These are phyloP conservation scores for Dendropsophus ebraccatus DNA, from an alignment of 2,113 vertebrate species.

Conservation along the genomic window DNA sequence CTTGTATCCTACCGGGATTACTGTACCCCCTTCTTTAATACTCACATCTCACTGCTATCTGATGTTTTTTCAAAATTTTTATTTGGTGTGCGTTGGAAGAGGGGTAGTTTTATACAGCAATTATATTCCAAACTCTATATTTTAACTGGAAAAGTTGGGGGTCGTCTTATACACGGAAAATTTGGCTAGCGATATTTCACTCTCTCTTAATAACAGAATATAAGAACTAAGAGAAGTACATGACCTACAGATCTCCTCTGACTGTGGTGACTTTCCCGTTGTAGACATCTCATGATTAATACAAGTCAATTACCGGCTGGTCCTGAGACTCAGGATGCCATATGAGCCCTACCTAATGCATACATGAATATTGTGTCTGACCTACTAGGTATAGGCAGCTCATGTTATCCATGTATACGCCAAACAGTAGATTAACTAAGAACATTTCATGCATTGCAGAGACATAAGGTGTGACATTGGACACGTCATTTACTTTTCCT, in stretches of 20 bases:
- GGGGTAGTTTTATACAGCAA: too few species aligned
- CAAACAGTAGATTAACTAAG: not conserved
- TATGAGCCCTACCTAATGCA: not conserved
- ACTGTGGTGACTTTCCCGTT: not conserved
- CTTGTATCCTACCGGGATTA: too few species aligned
- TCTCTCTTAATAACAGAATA: not conserved
- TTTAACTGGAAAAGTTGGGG: too few species aligned
- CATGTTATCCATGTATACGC: not conserved
- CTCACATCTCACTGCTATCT: too few species aligned
- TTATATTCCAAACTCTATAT: too few species aligned
- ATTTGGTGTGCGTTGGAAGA: too few species aligned
- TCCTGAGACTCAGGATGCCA: constrained; percentile 2
- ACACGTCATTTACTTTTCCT: not conserved
- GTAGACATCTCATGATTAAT: constrained; percentile 42
- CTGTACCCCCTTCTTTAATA: too few species aligned
- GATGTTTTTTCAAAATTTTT: too few species aligned
- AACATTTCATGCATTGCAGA: not conserved
- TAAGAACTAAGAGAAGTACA: not conserved
- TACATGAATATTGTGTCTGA: constrained; percentile 47
- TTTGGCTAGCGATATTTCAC: not conserved
- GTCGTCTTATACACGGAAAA: too few species aligned
- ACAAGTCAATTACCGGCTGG: not conserved
- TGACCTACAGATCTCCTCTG: not conserved
- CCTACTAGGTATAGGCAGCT: constrained; percentile 1
- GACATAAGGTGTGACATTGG: not conserved